Evolutionary conservation across 2,888 invertebrate genomes (phyloP), one percentile per base, ranked within the genome.

Genomic region (Scaptomyza cyrtandrae): DNA sequence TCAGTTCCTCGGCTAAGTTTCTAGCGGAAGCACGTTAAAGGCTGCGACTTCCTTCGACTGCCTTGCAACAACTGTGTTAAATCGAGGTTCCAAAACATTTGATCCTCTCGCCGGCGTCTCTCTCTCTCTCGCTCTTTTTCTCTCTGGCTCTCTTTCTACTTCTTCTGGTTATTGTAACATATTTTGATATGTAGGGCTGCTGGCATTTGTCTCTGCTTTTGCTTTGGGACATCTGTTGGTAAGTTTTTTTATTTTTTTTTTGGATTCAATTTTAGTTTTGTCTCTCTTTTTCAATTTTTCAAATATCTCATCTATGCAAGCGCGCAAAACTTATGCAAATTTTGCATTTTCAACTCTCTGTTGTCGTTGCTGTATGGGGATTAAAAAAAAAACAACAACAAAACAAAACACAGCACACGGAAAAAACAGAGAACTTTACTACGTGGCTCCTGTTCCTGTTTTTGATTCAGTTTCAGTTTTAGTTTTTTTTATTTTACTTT

Each of bases 271-370:
- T 24, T 24, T 24, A 24, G 24, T 24, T 24, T 52, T 39, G 14
- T 44, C 11, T 45, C 11, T 45, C 9, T 44, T 27, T 60, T 39
- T 45, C 33, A 43, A 50, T 48, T 66, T 75, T 75, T 67, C 59
- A 63, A 14, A 68, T 71, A 60, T 53, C 31, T 35, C 64, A 54
- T 56, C 59, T 43, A 57, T 19, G 54, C 63, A 39, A 50, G 16
- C 76, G 67, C 72, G 75, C 72, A 73, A 83, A 80, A 78, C 75
- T 80, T 82, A 84, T 82, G 86, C 81, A 86, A 83, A 83, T 83
- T 83, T 86, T 80, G 31, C 43, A 73, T 75, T 63, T 81, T 81
- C 41, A 35, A 57, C 16, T 45, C 49, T 61, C 70, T 60, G 60
- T 75, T 75, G 78, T 66, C 75, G 70, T 61, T 58, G 75, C 61